Base-by-base conservation (phyloP, 2,113 vertebrate genomes). In the Diphyllodes magnificus region DNA sequence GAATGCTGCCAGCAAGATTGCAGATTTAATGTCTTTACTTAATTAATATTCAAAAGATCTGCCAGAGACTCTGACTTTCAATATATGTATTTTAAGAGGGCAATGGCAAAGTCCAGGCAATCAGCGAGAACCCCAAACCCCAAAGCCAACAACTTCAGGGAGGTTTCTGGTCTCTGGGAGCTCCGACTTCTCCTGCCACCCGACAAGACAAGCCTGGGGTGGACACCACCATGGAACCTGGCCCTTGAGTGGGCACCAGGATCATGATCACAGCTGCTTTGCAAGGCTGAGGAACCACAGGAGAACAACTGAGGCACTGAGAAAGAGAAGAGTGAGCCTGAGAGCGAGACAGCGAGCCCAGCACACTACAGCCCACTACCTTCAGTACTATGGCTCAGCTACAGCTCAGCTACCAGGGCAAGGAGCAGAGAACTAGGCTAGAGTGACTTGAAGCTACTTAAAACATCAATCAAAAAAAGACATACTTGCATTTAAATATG, bases 401-500 rank as follows among this genome's bases (percentile, higher is more conserved):
- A 98, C 92, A 30, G 3, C 33, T 77, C 68, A 85, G 86, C 98
- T 98, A 97, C 81, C 37, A 65, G 82, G 82, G 80, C 95, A 90
- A 82, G 84, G 82, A 93, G 95, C 82, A 96, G 77, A 96, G 82
- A 95, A 87, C 97, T 95, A 98, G 49, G 95, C 97, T 97, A 98
- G 44, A 91, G 78, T 92, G 85, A 94, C 77, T 86, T 96, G 95
- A 97, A 96, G 95, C 98, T 98, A 98, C 95, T 96, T 60, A 94
- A 96, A 97, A 97, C 75, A 95, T 56, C 94, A 96, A 98, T 92
- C 95, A 93, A 98, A 98, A 97, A 88, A 95, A 96, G 91, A 98
- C 98, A 97, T 98, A 98, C 98, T 98, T 98, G 98, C 98, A 98
- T 98, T 98, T 98, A 98, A 98, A 97, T 98, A 98, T 96, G 98